Evolutionary conservation across 2,888 invertebrate species (phyloP).

Genomic region (Hofmannophila pseudospretella): DNA sequence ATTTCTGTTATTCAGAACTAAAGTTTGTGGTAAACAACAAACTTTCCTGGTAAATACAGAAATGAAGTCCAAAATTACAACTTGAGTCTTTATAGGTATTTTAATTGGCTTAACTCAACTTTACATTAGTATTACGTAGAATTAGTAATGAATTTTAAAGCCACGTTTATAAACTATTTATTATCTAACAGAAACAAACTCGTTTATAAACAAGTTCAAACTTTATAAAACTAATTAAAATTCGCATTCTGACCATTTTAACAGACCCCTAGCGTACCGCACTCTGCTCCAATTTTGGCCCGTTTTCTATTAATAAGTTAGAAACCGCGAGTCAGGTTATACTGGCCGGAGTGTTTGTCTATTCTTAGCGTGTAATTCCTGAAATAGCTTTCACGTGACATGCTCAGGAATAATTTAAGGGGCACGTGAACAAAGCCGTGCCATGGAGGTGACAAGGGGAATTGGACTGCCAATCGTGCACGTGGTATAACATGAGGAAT

Average conservation of each 20-base stretch:
- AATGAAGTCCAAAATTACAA: too few species aligned
- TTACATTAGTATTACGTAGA: too few species aligned
- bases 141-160: too few species aligned
- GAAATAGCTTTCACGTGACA: conserved; percentile 7
- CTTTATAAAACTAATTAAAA: too few species aligned
- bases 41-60: too few species aligned
- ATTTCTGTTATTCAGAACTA: too few species aligned
- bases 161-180: too few species aligned
- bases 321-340: not conserved
- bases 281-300: not conserved
- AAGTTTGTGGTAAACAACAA: too few species aligned
- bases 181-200: too few species aligned
- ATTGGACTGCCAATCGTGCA: not conserved
- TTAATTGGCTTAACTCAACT: too few species aligned
- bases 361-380: conserved; percentile 5
- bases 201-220: too few species aligned
- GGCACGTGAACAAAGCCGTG: conserved; percentile 4
- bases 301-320: conserved; percentile 2
- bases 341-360: conserved; percentile 3
- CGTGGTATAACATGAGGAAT: not conserved
- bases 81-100: too few species aligned
- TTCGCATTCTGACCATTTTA: not conserved
- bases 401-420: conserved; percentile 7
- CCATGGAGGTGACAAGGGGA: not conserved
- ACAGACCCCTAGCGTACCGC: not conserved